These are phyloP conservation scores for Panorpa germanica DNA, from an alignment of 2,888 invertebrate species.

Conservation along the genomic window DNA sequence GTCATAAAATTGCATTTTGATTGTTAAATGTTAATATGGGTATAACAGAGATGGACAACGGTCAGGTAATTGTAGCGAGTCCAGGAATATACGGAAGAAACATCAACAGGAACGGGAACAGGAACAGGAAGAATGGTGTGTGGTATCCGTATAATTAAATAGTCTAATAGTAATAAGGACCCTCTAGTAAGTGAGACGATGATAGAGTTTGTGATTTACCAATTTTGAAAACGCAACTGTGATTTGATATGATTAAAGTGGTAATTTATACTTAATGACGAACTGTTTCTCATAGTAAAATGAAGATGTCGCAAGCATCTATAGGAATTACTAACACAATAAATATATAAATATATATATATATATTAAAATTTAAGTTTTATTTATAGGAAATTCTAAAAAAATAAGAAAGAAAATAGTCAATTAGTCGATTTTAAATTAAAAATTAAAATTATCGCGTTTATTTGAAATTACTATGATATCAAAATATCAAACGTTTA, in stretches of 20 bases:
- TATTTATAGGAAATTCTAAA: no score
- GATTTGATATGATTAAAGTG: conserved; percentile 37
- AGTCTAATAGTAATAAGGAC: no score
- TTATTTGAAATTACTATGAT: no score
- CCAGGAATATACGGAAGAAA: conserved; percentile 4
- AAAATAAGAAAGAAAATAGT: no score
- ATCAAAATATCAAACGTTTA: no score
- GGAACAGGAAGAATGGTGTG: conserved; percentile 9
- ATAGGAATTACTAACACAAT: conserved; percentile 7
- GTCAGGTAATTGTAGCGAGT: not conserved
- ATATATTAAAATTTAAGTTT: no score
- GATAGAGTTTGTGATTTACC: no score
- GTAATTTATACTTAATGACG: conserved; percentile 11
- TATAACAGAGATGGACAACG: not conserved
- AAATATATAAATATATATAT: no score
- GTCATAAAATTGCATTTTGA: conserved; percentile 7
- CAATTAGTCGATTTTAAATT: no score
- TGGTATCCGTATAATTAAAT: conserved; percentile 27
- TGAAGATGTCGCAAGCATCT: conserved; percentile 13
- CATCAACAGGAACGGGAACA: conserved; percentile 6
- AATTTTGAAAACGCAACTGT: conserved; percentile 38
- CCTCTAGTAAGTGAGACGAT: no score
- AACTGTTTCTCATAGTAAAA: conserved; percentile 10
- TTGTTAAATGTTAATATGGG: not conserved
- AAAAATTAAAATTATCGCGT: no score